Evolutionary conservation across 2,797 vertebrate genomes (phyloP).

Genomic region (Clamator glandarius): DNA sequence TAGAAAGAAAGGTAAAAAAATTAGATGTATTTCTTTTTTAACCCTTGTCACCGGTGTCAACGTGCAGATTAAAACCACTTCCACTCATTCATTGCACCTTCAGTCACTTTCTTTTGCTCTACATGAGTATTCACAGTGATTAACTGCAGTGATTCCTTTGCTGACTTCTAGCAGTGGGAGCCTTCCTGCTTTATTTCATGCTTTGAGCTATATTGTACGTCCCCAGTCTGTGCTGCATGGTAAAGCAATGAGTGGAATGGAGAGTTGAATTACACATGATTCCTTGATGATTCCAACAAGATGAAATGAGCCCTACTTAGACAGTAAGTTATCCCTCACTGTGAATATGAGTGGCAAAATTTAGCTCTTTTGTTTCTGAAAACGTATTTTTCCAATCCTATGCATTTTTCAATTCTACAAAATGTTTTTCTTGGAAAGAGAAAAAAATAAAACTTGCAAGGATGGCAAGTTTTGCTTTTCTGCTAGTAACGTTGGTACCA

Average conservation of each 20-base stretch:
- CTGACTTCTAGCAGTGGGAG: not conserved
- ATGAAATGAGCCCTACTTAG: not conserved
- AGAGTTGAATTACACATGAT: not conserved
- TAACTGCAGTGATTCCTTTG: not conserved
- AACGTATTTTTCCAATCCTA: not conserved
- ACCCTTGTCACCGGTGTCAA: not conserved
- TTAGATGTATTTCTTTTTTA: not conserved
- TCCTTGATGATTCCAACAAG: not conserved
- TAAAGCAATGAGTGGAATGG: not conserved
- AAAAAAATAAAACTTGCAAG: not conserved
- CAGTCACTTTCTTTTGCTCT: not conserved
- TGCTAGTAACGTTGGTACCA: not conserved
- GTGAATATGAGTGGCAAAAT: not conserved
- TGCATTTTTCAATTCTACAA: not conserved
- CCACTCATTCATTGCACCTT: not conserved
- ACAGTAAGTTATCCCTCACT: not conserved
- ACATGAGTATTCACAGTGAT: not conserved
- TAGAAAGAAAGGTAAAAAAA: not conserved
- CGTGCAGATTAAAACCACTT: not conserved
- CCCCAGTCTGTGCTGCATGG: accelerated
- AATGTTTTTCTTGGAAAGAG: not conserved
- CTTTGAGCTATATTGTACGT: no score
- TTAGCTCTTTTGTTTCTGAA: not conserved
- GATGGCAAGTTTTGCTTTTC: not conserved
- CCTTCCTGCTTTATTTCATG: not conserved